Percentiles rank a stretch among this genome's conserved stretches.
phyloP scores from a whole-genome alignment of 2,113 vertebrate genomes.

The Ondatra zibethicus region DNA sequence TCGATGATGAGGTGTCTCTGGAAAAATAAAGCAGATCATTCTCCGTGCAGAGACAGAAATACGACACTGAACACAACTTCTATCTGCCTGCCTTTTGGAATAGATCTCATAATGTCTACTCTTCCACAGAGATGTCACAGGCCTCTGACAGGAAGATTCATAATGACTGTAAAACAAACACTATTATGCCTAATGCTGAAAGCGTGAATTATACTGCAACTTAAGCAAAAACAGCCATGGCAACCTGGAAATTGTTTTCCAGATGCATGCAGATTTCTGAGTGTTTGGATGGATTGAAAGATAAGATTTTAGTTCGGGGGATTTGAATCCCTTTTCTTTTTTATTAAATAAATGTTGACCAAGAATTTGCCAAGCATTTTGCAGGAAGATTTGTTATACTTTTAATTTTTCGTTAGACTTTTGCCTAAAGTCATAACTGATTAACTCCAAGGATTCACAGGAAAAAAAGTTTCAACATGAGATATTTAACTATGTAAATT shows the following conservation, averaged over 20 bases:
- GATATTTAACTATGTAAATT: not conserved
- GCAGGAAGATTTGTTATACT: not conserved
- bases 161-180: slow-evolving; percentile 10
- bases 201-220: slow-evolving; percentile 1
- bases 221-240: slow-evolving; percentile 51
- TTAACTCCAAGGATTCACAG: not conserved
- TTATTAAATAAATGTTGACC: slow-evolving; percentile 28
- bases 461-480: not conserved
- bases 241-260: not conserved
- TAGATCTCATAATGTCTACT: not conserved
- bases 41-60: not conserved
- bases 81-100: not conserved
- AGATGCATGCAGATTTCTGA: not conserved
- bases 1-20: not conserved
- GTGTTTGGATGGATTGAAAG: not conserved
- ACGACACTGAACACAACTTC: not conserved
- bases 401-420: not conserved
- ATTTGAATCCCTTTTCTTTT: not conserved
- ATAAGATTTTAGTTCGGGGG: not conserved
- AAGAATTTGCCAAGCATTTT: not conserved
- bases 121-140: not conserved
- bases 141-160: not conserved
- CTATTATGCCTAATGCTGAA: not conserved
- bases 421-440: not conserved
- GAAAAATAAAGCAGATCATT: not conserved